These are phyloP conservation scores for Megalops cyprinoides DNA, from an alignment of 2,797 vertebrate genomes.

Conservation along the genomic window DNA sequence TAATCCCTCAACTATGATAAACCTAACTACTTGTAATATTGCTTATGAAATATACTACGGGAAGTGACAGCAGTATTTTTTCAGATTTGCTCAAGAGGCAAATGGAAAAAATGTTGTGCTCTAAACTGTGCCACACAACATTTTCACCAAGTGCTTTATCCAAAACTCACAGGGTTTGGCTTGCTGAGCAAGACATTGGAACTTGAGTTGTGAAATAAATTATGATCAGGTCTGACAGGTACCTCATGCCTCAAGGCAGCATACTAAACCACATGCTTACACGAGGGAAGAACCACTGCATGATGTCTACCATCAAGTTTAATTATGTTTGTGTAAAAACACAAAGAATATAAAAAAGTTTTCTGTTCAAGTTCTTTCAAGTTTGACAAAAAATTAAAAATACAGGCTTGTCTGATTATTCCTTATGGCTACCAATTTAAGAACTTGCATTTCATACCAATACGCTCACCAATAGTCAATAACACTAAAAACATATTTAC, in stretches of 20 bases:
- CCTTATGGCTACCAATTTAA: neutral
- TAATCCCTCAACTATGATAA: conserved; percentile 9
- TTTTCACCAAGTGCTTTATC: neutral
- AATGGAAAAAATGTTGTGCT: conserved; percentile 2
- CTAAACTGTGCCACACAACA: neutral
- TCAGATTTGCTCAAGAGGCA: neutral
- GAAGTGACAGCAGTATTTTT: neutral
- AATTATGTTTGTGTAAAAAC: conserved; percentile 17
- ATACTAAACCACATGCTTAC: conserved; percentile 26
- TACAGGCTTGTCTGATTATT: neutral
- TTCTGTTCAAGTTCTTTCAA: conserved; percentile 16
- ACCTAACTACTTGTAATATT: conserved; percentile 1
- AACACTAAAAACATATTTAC: neutral
- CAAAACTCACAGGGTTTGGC: neutral
- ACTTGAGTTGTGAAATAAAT: conserved; percentile 10
- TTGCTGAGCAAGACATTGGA: conserved; percentile 3
- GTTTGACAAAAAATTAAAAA: conserved; percentile 4
- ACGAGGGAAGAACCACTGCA: neutral
- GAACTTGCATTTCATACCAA: neutral
- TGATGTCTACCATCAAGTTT: neutral
- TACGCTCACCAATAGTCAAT: neutral
- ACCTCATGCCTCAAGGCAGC: conserved; percentile 27
- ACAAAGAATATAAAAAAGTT: neutral
- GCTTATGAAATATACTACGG: neutral
- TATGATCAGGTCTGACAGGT: conserved; percentile 18